phyloP scores from a whole-genome alignment of 2,888 invertebrate genomes.

The Coenonympha glycerion region DNA sequence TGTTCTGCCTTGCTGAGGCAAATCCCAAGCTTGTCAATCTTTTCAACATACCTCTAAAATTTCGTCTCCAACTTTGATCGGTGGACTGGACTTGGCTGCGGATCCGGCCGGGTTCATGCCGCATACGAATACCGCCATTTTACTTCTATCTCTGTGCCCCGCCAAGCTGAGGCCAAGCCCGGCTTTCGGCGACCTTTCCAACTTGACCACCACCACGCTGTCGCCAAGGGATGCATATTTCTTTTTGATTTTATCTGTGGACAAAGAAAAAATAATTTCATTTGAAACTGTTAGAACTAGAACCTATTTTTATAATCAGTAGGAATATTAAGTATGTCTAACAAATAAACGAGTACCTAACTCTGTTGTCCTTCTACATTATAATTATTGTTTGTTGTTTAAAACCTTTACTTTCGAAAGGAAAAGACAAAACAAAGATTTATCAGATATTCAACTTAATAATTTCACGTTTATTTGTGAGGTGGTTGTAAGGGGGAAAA shows the following conservation, averaged over 20 bases:
- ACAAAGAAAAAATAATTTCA: constrained; percentile 19
- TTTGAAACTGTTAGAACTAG: background rate
- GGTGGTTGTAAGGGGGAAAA: too few species aligned
- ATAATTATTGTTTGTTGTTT: too few species aligned
- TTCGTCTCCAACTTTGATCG: constrained; percentile 94
- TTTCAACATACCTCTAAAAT: constrained; percentile 85
- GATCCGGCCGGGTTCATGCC: constrained; percentile 94
- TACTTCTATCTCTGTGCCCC: constrained; percentile 93
- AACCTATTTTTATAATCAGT: too few species aligned
- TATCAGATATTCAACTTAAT: too few species aligned
- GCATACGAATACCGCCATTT: constrained; percentile 97
- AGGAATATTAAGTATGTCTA: too few species aligned
- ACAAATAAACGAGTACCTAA: too few species aligned
- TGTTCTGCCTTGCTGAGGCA: too few species aligned
- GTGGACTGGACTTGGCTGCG: constrained; percentile 82
- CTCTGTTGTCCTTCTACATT: too few species aligned
- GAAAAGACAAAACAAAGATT: too few species aligned
- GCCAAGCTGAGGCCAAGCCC: constrained; percentile 94
- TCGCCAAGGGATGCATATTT: constrained; percentile 89
- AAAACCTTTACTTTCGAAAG: too few species aligned
- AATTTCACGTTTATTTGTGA: too few species aligned
- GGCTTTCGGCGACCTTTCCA: constrained; percentile 84
- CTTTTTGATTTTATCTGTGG: constrained; percentile 92
- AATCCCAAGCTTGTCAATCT: background rate
- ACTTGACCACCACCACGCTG: constrained; percentile 81